Evolutionary conservation across 2,113 vertebrate genomes (phyloP).

Genomic region (Beaufortia kweichowensis): DNA sequence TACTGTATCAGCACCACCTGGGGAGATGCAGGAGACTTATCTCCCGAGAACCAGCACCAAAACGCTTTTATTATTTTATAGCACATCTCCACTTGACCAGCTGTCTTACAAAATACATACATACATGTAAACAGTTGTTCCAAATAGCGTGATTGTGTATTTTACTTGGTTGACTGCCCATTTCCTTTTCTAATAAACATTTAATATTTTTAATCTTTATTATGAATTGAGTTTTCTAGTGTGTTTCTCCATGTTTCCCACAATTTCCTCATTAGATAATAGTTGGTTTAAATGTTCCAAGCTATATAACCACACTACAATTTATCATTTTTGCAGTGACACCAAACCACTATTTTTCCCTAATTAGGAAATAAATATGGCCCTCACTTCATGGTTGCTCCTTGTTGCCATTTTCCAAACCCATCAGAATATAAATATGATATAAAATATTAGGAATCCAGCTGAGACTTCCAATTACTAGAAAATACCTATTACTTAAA

Average conservation of each 20-base stretch:
- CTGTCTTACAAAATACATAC: too few species aligned
- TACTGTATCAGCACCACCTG: too few species aligned
- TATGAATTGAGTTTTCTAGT: conserved; percentile 7
- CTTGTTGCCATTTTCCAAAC: conserved; percentile 28
- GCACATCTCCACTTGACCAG: too few species aligned
- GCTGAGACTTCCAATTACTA: conserved; percentile 51
- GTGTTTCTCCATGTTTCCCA: conserved; percentile 23
- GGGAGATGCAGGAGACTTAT: too few species aligned
- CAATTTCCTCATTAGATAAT: conserved; percentile 34
- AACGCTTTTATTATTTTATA: too few species aligned
- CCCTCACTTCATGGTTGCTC: conserved; percentile 19
- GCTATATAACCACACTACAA: conserved; percentile 34
- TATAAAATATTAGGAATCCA: conserved; percentile 41
- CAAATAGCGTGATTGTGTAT: background rate
- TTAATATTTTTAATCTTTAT: background rate
- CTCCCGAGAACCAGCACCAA: too few species aligned
- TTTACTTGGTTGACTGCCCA: background rate
- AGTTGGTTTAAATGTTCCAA: conserved; percentile 28
- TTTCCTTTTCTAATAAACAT: conserved; percentile 3
- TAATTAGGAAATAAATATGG: conserved; percentile 42
- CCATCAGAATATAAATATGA: conserved; percentile 47
- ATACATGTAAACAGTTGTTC: background rate
- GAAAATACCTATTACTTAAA: conserved; percentile 33
- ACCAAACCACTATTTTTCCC: conserved; percentile 32
- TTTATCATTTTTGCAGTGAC: conserved; percentile 35